Evolutionary conservation across 2,888 invertebrate genomes (phyloP), one percentile per base, ranked within the genome.

Genomic region (Lasioglossum figueresi): DNA sequence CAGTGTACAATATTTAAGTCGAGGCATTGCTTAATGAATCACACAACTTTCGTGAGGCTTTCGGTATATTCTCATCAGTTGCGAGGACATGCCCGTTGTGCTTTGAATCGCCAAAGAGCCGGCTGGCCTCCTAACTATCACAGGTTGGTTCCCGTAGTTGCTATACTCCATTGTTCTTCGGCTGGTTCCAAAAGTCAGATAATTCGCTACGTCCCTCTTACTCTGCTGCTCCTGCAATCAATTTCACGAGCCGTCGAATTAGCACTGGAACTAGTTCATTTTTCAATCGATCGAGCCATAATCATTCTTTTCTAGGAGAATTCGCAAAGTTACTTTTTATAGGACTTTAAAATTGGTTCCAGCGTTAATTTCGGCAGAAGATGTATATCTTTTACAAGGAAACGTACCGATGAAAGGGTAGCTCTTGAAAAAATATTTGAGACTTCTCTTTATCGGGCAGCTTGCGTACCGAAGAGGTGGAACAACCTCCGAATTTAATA

Each of bases 131-230:
- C 92, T 90, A 74, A 94, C 88, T 48, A 94, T 91, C 16, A 95
- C 93, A 14, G 94, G 92, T 40, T 94, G 92, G 83, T 95, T 95
- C 59, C 95, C 95, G 84, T 93, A 93, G 88, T 88, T 95, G 81
- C 93, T 94, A 86, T 95, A 95, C 76, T 93, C 93, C 82, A 91
- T 92, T 16, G 93, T 94, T 82, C 94, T 92, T 56, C 95, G 93
- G 86, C 94, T 94, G 43, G 84, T 89, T 12, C 95, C 95, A 82
- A 94, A 94, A 81, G 91, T 93, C 68, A 95, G 81, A 83, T 93
- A 95, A 77, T 91, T 94, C 5, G 88, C 85, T 5, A 85, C 79
- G 76, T 93, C 91, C 12, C 83, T 87, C 43, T 89, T 87, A 19
- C 79, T 91, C 84, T 93, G 91, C 52, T 93, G 92, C 40, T 95